Evolutionary conservation across 1,140 invertebrate species (phyloP).

Genomic region (Oryzaephilus surinamensis): DNA sequence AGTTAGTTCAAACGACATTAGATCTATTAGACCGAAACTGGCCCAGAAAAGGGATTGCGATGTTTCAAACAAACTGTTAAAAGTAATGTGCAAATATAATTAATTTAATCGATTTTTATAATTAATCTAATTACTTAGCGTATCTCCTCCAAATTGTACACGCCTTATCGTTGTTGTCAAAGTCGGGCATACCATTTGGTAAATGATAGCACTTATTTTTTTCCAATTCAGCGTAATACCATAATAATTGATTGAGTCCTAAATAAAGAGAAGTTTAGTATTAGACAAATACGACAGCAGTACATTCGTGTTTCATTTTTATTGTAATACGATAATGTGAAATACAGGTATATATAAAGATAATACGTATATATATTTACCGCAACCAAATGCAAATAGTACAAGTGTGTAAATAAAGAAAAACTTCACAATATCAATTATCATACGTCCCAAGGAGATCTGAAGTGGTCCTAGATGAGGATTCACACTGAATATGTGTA

Average conservation of each 20-base stretch:
- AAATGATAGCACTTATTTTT: slow-evolving; percentile 60
- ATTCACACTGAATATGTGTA: slow-evolving; percentile 86
- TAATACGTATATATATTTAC: no score
- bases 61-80: slow-evolving; percentile 72
- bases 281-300: neutral
- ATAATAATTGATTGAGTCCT: slow-evolving; percentile 79
- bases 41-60: slow-evolving; percentile 86
- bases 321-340: no score
- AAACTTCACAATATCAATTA: slow-evolving; percentile 81
- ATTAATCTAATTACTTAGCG: slow-evolving; percentile 42
- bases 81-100: no score
- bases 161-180: slow-evolving; percentile 56
- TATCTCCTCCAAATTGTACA: slow-evolving; percentile 71
- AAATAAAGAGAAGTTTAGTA: neutral
- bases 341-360: slow-evolving; percentile 6
- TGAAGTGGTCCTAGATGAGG: slow-evolving; percentile 80
- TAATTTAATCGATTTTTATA: neutral
- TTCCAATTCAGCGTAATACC: slow-evolving; percentile 82
- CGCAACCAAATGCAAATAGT: slow-evolving; percentile 74
- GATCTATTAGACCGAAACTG: slow-evolving; percentile 72
- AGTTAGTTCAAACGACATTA: slow-evolving; percentile 66
- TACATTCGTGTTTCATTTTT: no score
- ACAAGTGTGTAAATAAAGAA: slow-evolving; percentile 78
- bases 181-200: slow-evolving; percentile 49
- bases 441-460: slow-evolving; percentile 73